Evolutionary conservation across 2,888 invertebrate species (phyloP), one percentile per base, ranked within the genome.

Genomic region (Cremastobaeus sp.): DNA sequence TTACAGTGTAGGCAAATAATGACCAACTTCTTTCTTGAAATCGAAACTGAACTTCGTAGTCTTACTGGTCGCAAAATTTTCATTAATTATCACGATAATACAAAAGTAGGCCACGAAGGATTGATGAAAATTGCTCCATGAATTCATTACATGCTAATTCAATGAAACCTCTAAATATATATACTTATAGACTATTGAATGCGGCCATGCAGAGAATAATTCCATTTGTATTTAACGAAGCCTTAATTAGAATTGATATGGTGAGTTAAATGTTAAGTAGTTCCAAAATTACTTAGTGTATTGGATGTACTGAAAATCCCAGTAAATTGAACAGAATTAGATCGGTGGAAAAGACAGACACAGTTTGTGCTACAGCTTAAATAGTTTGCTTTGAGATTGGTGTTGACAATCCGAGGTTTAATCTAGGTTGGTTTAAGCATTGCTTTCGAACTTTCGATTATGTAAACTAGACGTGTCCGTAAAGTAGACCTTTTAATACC

Each of bases 321-420:
- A 65, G 66, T 66, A 66, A 60, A 73, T 73, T 66, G 48, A 66
- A 66, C 62, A 64, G 62, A 68, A 73, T 73, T 73, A 73, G 68
- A 73, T 73, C 43, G 60, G 62, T 21, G 59, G 62, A 73, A 68
- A 73, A 73, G 68, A 62, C 66, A 68, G 73, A 64, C 73, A 68
- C 62, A 62, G 68, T 64, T 68, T 73, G 68, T 62, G 55, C 55
- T 66, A 62, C 50, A 68, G 73, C 73, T 74, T 74, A 74, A 64
- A 74, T 57, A 74, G 68, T 74, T 74, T 64, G 68, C 68, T 64
- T 74, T 62, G 68, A 74, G 68, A 74, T 69, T 68, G 73, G 73
- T 74, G 73, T 74, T 74, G 73, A 74, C 73, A 74, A 74, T 74
- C 59, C 65, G 34, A 69, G 64, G 74, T 74, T 74, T 74, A 74